Conservation (phyloP, 64 coral and sea anemone genomes). For the Dendronephthya gigantea region DNA sequence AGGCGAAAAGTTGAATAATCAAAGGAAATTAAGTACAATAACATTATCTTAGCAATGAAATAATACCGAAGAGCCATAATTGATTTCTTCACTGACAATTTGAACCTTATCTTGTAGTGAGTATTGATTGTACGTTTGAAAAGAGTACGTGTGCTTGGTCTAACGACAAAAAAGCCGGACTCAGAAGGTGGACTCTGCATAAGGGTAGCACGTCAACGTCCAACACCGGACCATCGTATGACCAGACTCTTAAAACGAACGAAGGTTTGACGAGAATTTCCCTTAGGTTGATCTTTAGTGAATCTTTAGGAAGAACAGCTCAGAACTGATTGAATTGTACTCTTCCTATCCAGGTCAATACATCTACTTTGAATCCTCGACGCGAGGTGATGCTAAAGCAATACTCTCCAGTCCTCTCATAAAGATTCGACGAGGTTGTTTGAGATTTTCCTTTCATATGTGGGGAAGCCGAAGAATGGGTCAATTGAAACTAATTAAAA, state of each 20-base stretch:
- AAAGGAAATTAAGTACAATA: no score
- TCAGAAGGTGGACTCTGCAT: not conserved
- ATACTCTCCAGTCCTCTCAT: not conserved
- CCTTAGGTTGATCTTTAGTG: no score
- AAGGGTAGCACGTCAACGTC: constrained; percentile 17
- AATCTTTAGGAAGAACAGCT: no score
- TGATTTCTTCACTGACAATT: not conserved
- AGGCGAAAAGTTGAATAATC: no score
- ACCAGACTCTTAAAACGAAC: constrained; percentile 12
- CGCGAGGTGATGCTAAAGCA: not conserved
- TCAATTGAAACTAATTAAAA: not conserved
- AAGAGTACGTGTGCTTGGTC: not conserved
- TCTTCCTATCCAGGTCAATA: constrained; percentile 13
- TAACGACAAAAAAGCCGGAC: not conserved
- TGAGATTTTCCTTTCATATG: constrained; percentile 56
- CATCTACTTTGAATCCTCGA: constrained; percentile 22
- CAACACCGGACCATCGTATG: constrained; percentile 39
- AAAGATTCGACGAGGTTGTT: constrained; percentile 1
- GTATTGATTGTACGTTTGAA: not conserved
- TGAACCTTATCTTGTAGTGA: not conserved
- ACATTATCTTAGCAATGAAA: no score
- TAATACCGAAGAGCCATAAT: no score
- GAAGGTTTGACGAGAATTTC: not conserved
- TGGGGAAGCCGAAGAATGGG: constrained; percentile 29
- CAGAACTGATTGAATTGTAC: not conserved